phyloP scores from a whole-genome alignment of 1,140 invertebrate genomes.

The Acromyrmex charruanus region DNA sequence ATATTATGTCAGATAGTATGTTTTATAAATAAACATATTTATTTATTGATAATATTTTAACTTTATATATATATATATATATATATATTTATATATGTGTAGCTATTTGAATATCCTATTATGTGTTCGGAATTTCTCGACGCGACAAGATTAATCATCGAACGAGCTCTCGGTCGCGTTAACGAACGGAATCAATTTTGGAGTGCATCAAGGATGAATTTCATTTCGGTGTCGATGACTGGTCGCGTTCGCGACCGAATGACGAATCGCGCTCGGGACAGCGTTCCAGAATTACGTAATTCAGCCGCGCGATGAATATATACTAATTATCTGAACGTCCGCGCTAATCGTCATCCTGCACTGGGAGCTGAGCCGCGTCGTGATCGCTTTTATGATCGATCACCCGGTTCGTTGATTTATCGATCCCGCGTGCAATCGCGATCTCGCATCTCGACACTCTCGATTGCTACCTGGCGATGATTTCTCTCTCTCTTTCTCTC shows the following conservation, averaged over 20 bases:
- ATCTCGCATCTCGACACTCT: conserved; percentile 59
- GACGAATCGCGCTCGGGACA: conserved; percentile 22
- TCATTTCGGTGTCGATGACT: conserved; percentile 45
- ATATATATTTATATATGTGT: not conserved
- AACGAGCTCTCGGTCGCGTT: not conserved
- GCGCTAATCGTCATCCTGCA: conserved; percentile 33
- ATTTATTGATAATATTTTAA: not conserved
- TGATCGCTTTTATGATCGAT: conserved; percentile 56
- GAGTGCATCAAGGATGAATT: conserved; percentile 35
- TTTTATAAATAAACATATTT: not conserved
- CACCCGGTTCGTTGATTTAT: conserved; percentile 63
- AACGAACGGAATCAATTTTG: conserved; percentile 38
- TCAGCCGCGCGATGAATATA: conserved; percentile 49
- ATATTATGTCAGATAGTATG: no score
- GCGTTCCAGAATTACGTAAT: conserved; percentile 41
- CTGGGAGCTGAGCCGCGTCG: not conserved
- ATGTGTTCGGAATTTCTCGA: not conserved
- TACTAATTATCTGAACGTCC: conserved; percentile 57
- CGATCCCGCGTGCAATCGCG: conserved; percentile 49
- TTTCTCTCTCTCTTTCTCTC: conserved; percentile 53
- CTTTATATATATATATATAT: no score
- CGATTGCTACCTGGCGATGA: conserved; percentile 35
- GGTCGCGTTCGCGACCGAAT: conserved; percentile 5
- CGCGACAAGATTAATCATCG: conserved; percentile 16
- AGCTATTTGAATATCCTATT: not conserved